Evolutionary conservation across 2,113 vertebrate species (phyloP), one percentile per base, ranked within the genome.

Genomic region (Micronycteris hirsuta): DNA sequence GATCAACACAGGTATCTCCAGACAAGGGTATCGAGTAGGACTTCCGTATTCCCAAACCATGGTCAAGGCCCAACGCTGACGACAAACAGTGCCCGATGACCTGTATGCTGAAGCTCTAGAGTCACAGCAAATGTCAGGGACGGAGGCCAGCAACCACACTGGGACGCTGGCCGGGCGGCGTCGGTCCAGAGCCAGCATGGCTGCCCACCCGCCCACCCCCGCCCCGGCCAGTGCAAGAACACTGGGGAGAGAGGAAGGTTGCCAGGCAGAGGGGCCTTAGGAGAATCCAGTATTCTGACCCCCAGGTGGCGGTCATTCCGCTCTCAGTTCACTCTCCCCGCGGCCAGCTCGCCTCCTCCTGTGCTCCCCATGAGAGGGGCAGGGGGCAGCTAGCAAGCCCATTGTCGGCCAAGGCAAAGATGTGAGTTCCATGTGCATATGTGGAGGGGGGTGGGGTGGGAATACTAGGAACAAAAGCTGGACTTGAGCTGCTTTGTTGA

Each of bases 141-240:
- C 0, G n/a, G 38, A 47, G 24, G 31, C 33, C 16, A 17, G 13
- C n/a, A 1, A 10, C 22, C 7, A 22, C 4, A 13, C 31, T 9
- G 4, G 36, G 43, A 38, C 26, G 17, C 22, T 83, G 15, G 14
- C 4, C 0, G 28, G 73, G 45, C 31, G 12, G 10, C 26, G 12
- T 76, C 9, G 2, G 8, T n/a, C 10, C 11, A 31, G 41, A 89
- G 24, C 15, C 2, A 9, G n/a, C 36, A 45, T 9, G 41, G 58
- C 8, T 24, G 28, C 22, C 16, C 6, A 0, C 17, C 52, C 22
- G 15, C 22, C 13, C 9, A 0, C 22, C 20, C 33, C 20, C 0
- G 1, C 7, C 28, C 31, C 5, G 0, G 0, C 22, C 26, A 38
- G 43, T 13, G 3, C 68, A n/a, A 52, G 54, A 67, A 73, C 56